Percentiles rank a stretch among this genome's conserved stretches.
These are phyloP conservation scores for Gastrophysa polygoni DNA, from an alignment of 2,888 invertebrate species.

Conservation along the genomic window DNA sequence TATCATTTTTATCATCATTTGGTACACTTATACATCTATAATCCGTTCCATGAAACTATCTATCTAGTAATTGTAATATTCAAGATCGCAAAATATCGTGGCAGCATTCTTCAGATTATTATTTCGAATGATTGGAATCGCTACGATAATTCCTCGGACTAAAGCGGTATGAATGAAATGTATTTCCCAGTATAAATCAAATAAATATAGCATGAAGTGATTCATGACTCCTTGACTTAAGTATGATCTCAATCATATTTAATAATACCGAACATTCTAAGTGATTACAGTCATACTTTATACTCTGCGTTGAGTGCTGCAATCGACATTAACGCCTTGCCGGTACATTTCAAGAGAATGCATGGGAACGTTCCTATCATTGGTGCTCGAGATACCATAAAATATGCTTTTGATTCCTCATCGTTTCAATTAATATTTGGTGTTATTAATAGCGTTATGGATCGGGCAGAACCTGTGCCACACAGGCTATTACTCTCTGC, in stretches of 20 bases:
- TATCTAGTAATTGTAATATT: not conserved
- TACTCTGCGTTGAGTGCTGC: not conserved
- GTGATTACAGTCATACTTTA: constrained; percentile 1
- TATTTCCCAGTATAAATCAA: constrained; percentile 1
- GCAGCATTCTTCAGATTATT: not conserved
- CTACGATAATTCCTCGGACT: not conserved
- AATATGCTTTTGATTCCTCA: too few species aligned
- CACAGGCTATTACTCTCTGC: too few species aligned
- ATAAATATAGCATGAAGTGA: not conserved
- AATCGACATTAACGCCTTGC: not conserved
- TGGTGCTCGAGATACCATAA: not conserved
- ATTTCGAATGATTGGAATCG: not conserved
- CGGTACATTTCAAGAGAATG: not conserved
- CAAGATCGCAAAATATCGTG: not conserved
- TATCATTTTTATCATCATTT: too few species aligned
- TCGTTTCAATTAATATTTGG: too few species aligned
- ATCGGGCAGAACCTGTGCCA: too few species aligned
- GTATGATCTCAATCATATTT: constrained; percentile 1
- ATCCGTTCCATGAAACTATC: too few species aligned
- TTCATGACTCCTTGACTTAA: constrained; percentile 1
- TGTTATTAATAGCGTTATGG: too few species aligned
- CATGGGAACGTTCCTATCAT: not conserved
- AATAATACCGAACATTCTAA: constrained; percentile 1
- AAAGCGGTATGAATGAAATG: not conserved
- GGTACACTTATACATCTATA: too few species aligned